Conservation (phyloP, 2,888 invertebrate genomes). For the Phoenoteleia sp. region DNA sequence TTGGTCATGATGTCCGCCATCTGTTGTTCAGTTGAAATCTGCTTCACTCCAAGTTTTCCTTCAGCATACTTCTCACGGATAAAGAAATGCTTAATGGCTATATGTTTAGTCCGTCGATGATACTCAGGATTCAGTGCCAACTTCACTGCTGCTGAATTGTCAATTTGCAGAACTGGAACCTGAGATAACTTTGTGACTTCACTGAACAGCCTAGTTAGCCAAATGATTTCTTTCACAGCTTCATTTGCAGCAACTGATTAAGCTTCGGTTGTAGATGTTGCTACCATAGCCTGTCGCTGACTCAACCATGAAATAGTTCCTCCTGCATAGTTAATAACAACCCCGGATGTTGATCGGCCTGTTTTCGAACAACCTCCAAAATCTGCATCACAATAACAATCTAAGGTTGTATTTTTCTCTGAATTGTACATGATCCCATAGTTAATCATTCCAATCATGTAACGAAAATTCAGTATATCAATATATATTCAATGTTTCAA, state of each 20-base stretch:
- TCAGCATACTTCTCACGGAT: background rate
- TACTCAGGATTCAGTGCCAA: constrained; percentile 80
- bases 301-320: constrained; percentile 77
- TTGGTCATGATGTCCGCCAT: constrained; percentile 22
- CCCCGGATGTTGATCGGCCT: constrained; percentile 78
- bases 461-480: too few species aligned
- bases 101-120: constrained; percentile 79
- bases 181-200: constrained; percentile 71
- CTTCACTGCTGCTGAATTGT: constrained; percentile 78
- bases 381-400: constrained; percentile 80
- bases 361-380: constrained; percentile 79
- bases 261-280: constrained; percentile 77
- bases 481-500: too few species aligned
- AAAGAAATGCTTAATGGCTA: constrained; percentile 44
- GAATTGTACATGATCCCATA: constrained; percentile 65
- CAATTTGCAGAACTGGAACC: constrained; percentile 76
- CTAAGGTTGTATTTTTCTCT: background rate
- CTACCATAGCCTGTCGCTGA: constrained; percentile 67
- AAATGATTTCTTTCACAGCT: constrained; percentile 79
- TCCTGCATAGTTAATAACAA: constrained; percentile 73
- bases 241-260: constrained; percentile 80
- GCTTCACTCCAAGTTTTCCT: background rate
- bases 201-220: constrained; percentile 78
- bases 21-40: constrained; percentile 12
- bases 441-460: constrained; percentile 77